Percentiles rank a stretch among this genome's conserved stretches.
These are phyloP conservation scores for Allophyes oxyacanthae DNA, from an alignment of 2,888 invertebrate species.

Conservation along the genomic window DNA sequence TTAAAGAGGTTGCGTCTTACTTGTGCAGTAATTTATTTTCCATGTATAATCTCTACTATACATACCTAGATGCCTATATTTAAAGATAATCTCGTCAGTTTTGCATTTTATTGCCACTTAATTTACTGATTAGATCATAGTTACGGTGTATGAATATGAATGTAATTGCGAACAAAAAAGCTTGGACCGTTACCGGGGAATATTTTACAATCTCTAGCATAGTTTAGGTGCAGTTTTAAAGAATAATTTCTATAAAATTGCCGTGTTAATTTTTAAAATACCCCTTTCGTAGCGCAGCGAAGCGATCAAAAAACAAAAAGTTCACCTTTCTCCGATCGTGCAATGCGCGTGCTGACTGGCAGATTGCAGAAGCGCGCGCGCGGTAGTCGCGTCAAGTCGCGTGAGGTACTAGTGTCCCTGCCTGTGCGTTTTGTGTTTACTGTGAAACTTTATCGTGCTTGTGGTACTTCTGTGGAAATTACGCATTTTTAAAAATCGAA, in stretches of 20 bases:
- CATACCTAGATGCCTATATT: constrained; percentile 3
- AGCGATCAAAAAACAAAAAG: constrained; percentile 48
- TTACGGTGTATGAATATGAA: constrained; percentile 47
- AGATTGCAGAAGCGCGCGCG: constrained; percentile 45
- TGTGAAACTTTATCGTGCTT: constrained; percentile 53
- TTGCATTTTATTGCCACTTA: constrained; percentile 49
- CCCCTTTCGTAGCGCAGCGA: constrained; percentile 50
- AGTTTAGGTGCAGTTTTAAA: constrained; percentile 24
- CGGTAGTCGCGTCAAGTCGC: constrained; percentile 35
- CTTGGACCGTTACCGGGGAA: constrained; percentile 37
- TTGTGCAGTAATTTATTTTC: constrained; percentile 27
- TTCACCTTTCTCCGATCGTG: constrained; percentile 54
- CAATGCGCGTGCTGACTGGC: constrained; percentile 32
- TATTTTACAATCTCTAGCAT: constrained; percentile 33
- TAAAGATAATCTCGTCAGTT: constrained; percentile 49
- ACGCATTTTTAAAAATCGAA: constrained; percentile 16
- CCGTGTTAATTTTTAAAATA: constrained; percentile 16
- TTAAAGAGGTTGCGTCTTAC: constrained; percentile 15
- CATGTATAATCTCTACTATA: constrained; percentile 4
- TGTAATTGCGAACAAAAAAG: constrained; percentile 38
- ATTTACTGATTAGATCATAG: constrained; percentile 55
- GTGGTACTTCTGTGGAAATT: constrained; percentile 42
- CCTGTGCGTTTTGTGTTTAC: constrained; percentile 39
- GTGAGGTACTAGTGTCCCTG: constrained; percentile 24
- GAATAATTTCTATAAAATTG: constrained; percentile 20